phyloP scores from a whole-genome alignment of 1,140 invertebrate species.

The Dolichoris vasculosae region DNA sequence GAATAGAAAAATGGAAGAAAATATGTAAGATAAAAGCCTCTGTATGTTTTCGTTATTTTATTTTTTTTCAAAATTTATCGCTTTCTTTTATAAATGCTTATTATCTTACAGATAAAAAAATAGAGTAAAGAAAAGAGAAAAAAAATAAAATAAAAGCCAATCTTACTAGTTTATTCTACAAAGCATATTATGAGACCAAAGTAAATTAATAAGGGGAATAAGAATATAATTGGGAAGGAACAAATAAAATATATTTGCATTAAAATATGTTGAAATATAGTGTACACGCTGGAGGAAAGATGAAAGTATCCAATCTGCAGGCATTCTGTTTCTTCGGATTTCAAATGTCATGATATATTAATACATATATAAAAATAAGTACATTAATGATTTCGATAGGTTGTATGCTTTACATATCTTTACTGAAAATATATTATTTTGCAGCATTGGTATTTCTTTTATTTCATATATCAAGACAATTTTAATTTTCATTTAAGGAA shows the following conservation, averaged over 20 bases:
- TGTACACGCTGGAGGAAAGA: not conserved
- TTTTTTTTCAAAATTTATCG: constrained; percentile 16
- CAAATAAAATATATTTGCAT: no score
- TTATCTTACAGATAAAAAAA: not conserved
- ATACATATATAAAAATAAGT: not conserved
- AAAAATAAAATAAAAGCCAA: constrained; percentile 1
- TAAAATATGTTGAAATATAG: no score
- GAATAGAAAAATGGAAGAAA: no score
- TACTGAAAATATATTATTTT: constrained; percentile 25
- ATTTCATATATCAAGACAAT: not conserved
- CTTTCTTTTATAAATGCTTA: constrained; percentile 23
- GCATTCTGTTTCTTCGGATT: constrained; percentile 10
- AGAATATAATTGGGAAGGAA: no score
- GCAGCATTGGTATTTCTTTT: not conserved
- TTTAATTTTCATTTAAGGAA: constrained; percentile 20
- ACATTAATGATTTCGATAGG: not conserved
- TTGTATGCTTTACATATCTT: not conserved
- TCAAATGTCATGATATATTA: constrained; percentile 16
- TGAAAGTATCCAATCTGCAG: not conserved
- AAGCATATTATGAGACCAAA: not conserved
- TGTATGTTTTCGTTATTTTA: not conserved
- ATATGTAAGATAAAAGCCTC: not conserved
- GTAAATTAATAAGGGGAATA: not conserved
- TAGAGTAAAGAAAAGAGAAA: not conserved
- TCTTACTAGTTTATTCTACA: not conserved